phyloP scores from a whole-genome alignment of 2,797 vertebrate genomes.

The Xenentodon cancila region DNA sequence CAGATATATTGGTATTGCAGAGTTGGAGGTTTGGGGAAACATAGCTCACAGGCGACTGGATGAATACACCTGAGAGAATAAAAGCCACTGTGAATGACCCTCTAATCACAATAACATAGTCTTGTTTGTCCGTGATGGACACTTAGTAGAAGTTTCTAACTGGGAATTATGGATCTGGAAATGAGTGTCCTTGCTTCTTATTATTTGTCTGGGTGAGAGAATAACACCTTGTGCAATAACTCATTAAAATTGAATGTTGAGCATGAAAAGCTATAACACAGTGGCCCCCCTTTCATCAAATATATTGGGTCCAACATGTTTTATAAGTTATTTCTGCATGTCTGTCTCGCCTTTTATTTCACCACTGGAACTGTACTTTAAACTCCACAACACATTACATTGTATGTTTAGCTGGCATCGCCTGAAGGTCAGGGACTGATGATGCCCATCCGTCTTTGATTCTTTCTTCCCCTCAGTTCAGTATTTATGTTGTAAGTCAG shows the following conservation, averaged over 20 bases:
- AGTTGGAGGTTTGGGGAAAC: conserved; percentile 27
- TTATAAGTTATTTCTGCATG: conserved; percentile 49
- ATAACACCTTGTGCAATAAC: conserved; percentile 78
- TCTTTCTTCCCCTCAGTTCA: conserved; percentile 54
- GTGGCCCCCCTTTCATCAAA: conserved; percentile 83
- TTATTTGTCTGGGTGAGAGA: conserved; percentile 71
- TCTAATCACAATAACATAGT: conserved; percentile 40
- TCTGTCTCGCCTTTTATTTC: conserved; percentile 36
- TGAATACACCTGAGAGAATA: conserved; percentile 42
- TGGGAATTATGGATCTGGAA: conserved; percentile 75
- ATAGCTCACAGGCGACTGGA: conserved; percentile 27
- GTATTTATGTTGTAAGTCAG: conserved; percentile 64
- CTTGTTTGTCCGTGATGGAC: conserved; percentile 63
- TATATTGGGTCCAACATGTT: conserved; percentile 67
- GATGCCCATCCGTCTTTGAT: conserved; percentile 77
- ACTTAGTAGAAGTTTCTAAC: conserved; percentile 63
- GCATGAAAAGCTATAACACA: conserved; percentile 80
- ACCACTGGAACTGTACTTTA: conserved; percentile 33
- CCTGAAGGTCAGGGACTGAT: conserved; percentile 73
- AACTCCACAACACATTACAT: conserved; percentile 54
- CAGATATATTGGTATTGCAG: conserved; percentile 55
- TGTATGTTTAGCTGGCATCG: conserved; percentile 56
- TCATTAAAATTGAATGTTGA: conserved; percentile 82
- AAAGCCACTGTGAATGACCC: conserved; percentile 45
- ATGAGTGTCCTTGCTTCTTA: conserved; percentile 68